phyloP scores from a whole-genome alignment of 2,888 invertebrate species.

The Corbicula japonica region DNA sequence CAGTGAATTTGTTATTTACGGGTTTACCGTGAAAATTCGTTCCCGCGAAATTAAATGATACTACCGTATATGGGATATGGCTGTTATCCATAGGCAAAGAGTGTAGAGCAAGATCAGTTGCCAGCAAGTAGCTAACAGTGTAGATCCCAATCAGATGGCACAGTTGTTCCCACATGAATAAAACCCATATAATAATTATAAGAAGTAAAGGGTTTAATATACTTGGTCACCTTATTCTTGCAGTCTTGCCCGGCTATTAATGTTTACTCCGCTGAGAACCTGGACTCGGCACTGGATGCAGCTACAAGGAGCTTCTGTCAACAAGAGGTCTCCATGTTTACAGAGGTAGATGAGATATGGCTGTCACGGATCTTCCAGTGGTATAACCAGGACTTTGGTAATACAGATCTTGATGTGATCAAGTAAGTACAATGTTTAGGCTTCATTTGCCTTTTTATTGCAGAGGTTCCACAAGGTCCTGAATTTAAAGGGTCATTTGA shows the following conservation, averaged over 20 bases:
- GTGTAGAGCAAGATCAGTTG: neutral
- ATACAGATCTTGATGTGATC: conserved; percentile 80
- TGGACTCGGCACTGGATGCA: conserved; percentile 81
- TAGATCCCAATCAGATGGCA: too few relatives aligned
- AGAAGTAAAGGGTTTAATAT: too few relatives aligned
- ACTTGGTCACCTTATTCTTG: conserved; percentile 29
- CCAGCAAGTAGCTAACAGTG: too few relatives aligned
- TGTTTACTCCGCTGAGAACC: conserved; percentile 83
- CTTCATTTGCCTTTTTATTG: too few relatives aligned
- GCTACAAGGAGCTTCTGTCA: conserved; percentile 83
- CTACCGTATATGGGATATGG: neutral
- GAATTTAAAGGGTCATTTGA: too few relatives aligned
- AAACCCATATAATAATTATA: too few relatives aligned
- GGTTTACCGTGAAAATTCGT: too few relatives aligned
- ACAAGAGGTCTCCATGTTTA: conserved; percentile 82
- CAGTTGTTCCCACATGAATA: too few relatives aligned
- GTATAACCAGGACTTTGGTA: conserved; percentile 85
- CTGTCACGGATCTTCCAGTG: conserved; percentile 85
- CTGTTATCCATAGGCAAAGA: neutral
- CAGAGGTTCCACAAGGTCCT: too few relatives aligned
- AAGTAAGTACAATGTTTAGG: conserved; percentile 71
- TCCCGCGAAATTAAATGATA: neutral
- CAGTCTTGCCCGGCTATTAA: conserved; percentile 86
- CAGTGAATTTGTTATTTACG: too few relatives aligned
- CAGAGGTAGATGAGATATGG: conserved; percentile 78